These are phyloP conservation scores for Ceratosolen solmsi DNA, from an alignment of 1,140 invertebrate species.

Conservation along the genomic window DNA sequence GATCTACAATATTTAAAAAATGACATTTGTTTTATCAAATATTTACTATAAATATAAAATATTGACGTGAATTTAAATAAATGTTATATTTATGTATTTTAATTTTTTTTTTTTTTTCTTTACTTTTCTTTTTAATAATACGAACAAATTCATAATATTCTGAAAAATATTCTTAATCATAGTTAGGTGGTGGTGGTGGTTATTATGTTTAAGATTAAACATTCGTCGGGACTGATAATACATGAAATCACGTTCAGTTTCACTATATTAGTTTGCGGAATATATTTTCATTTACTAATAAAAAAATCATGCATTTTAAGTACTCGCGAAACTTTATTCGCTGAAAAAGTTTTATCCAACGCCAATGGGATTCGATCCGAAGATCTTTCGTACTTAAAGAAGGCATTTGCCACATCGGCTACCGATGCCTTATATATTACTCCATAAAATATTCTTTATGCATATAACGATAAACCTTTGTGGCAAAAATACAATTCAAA, in stretches of 20 bases:
- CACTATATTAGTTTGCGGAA: neutral
- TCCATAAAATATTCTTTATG: conserved; percentile 24
- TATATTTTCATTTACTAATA: neutral
- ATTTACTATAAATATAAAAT: neutral
- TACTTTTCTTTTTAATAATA: neutral
- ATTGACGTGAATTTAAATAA: too few species aligned
- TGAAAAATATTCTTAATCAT: too few species aligned
- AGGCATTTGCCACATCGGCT: conserved; percentile 14
- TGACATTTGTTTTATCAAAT: neutral
- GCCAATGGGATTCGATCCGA: neutral
- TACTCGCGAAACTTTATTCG: neutral
- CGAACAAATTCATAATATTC: neutral
- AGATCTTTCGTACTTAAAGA: neutral
- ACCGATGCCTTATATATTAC: conserved; percentile 5
- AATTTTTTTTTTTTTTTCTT: too few species aligned
- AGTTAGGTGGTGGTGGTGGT: too few species aligned
- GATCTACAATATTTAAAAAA: neutral
- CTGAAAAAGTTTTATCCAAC: neutral
- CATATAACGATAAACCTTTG: conserved; percentile 2
- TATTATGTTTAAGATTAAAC: neutral
- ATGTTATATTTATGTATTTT: too few species aligned
- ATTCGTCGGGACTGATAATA: neutral
- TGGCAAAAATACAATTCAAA: conserved; percentile 6
- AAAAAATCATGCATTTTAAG: neutral
- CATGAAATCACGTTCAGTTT: neutral